phyloP scores from a whole-genome alignment of 1,140 invertebrate genomes.

The Phenacoccus solenopsis region DNA sequence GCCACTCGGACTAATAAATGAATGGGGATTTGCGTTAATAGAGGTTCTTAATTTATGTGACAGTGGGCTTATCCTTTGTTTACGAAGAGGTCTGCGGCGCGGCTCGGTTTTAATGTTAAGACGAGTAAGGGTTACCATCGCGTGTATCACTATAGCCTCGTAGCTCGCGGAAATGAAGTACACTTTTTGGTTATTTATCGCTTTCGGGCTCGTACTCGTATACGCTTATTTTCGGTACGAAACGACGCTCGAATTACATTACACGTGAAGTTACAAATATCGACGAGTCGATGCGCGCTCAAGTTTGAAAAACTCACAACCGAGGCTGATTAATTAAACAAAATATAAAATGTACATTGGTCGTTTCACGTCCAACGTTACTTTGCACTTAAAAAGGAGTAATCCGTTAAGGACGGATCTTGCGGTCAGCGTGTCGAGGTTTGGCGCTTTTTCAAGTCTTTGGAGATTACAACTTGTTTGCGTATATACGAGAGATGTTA shows the following conservation, averaged over 20 bases:
- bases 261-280: too few species aligned
- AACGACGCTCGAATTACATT: conserved; percentile 5
- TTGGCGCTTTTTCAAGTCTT: too few species aligned
- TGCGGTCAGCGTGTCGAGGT: too few species aligned
- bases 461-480: too few species aligned
- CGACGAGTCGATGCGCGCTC: too few species aligned
- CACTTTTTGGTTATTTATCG: conserved; percentile 9
- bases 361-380: too few species aligned
- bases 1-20: conserved; percentile 11
- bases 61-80: conserved; percentile 12
- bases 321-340: too few species aligned
- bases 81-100: not conserved
- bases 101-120: conserved; percentile 10
- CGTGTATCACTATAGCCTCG: not conserved
- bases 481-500: too few species aligned
- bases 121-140: conserved; percentile 8
- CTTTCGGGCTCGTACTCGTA: not conserved
- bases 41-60: conserved; percentile 18
- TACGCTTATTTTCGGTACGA: not conserved
- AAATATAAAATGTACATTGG: too few species aligned
- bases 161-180: conserved; percentile 14
- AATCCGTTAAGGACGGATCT: too few species aligned
- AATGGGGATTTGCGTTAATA: conserved; percentile 11
- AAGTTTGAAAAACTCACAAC: too few species aligned
- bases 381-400: too few species aligned